These are phyloP conservation scores for Menura novaehollandiae DNA, from an alignment of 2,113 vertebrate genomes.

Conservation along the genomic window DNA sequence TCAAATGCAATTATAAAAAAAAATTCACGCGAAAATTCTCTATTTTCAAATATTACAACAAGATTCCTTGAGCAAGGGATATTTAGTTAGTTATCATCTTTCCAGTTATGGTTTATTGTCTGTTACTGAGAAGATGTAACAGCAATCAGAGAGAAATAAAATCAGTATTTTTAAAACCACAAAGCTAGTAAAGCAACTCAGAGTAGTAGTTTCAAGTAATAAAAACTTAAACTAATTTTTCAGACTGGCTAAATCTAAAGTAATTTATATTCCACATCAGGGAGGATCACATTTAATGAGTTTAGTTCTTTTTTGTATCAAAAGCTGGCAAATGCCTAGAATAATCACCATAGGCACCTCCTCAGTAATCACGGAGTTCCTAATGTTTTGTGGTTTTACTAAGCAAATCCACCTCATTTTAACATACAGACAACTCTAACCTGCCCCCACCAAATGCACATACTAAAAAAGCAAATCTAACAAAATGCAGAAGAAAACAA, in stretches of 20 bases:
- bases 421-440: background rate
- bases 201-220: background rate
- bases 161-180: background rate
- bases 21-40: background rate
- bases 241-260: background rate
- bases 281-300: background rate
- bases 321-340: background rate
- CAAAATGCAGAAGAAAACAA: background rate
- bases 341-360: background rate
- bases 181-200: background rate
- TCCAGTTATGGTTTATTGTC: background rate
- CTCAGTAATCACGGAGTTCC: background rate
- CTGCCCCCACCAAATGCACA: background rate
- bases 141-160: background rate
- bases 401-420: background rate
- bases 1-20: background rate
- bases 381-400: background rate
- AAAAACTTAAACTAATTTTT: background rate
- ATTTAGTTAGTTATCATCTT: background rate
- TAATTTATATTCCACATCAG: fast-evolving
- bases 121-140: background rate
- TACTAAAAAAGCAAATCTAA: background rate
- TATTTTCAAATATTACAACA: background rate
- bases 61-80: background rate
- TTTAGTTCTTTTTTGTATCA: background rate